Evolutionary conservation across 2,888 invertebrate species (phyloP).

Genomic region (Drosophila atroscutellata): DNA sequence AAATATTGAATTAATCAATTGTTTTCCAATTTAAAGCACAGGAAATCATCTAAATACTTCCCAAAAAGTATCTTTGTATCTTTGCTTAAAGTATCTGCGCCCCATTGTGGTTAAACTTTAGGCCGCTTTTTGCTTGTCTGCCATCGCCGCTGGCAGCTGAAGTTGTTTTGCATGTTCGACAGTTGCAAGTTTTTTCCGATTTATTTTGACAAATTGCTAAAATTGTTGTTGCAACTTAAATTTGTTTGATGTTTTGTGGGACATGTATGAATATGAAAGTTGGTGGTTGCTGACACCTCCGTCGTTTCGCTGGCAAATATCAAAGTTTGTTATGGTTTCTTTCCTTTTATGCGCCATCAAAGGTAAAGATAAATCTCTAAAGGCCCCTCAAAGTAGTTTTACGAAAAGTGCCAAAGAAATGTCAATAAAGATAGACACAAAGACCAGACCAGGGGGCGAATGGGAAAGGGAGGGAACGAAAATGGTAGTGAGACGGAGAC

Average conservation of each 20-base stretch:
- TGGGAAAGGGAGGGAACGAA: background rate
- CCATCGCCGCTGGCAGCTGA: conserved; percentile 29
- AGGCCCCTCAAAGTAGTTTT: conserved; percentile 61
- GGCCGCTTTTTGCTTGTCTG: background rate
- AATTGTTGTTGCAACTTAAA: conserved; percentile 26
- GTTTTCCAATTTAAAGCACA: background rate
- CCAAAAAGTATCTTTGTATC: background rate
- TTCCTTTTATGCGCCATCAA: conserved; percentile 51
- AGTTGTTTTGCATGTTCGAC: conserved; percentile 48
- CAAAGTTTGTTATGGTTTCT: conserved; percentile 49
- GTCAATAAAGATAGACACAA: conserved; percentile 50
- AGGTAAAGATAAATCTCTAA: conserved; percentile 48
- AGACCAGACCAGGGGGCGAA: background rate
- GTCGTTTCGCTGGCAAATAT: conserved; percentile 17
- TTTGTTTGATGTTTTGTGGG: conserved; percentile 1
- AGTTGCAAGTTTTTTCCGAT: conserved; percentile 22
- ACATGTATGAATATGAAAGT: conserved; percentile 1
- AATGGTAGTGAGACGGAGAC: background rate
- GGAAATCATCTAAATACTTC: background rate
- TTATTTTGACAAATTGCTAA: background rate
- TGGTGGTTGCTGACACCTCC: conserved; percentile 46
- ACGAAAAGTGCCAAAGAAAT: conserved; percentile 66
- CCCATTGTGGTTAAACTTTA: conserved; percentile 16
- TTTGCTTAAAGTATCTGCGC: background rate
- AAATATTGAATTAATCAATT: background rate